Conservation (phyloP, 1,140 invertebrate species). For the Tetranychus cinnabarinus region DNA sequence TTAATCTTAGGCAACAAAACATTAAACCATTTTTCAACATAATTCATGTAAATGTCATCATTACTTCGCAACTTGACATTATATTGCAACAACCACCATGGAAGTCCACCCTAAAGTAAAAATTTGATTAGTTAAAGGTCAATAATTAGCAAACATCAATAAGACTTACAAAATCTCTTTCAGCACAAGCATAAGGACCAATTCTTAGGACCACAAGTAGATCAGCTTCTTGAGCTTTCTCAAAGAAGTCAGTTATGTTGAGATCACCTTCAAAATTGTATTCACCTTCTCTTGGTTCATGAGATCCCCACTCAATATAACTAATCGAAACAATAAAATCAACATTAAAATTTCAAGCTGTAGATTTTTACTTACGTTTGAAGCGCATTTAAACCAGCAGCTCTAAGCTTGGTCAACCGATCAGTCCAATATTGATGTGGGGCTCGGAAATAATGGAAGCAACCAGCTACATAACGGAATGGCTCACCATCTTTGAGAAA, state of each 20-base stretch:
- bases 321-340: background rate
- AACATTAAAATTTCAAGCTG: background rate
- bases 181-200: conserved; percentile 29
- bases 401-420: conserved; percentile 24
- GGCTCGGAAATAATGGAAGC: conserved; percentile 27
- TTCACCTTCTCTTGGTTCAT: conserved; percentile 1
- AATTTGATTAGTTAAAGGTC: no score
- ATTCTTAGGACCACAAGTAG: conserved; percentile 24
- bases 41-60: conserved; percentile 16
- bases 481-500: conserved; percentile 60
- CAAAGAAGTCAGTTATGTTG: conserved; percentile 22
- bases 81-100: conserved; percentile 18
- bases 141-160: background rate
- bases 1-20: conserved; percentile 19
- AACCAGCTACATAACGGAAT: conserved; percentile 56
- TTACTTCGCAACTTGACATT: conserved; percentile 9
- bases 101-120: conserved; percentile 18
- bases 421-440: conserved; percentile 26
- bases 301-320: conserved; percentile 6
- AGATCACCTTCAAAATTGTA: conserved; percentile 1
- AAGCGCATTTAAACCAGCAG: conserved; percentile 26
- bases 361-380: background rate
- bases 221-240: conserved; percentile 21
- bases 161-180: conserved; percentile 23
- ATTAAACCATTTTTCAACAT: conserved; percentile 20